Conservation (phyloP, 1,140 invertebrate species). For the Tachypleus tridentatus region DNA sequence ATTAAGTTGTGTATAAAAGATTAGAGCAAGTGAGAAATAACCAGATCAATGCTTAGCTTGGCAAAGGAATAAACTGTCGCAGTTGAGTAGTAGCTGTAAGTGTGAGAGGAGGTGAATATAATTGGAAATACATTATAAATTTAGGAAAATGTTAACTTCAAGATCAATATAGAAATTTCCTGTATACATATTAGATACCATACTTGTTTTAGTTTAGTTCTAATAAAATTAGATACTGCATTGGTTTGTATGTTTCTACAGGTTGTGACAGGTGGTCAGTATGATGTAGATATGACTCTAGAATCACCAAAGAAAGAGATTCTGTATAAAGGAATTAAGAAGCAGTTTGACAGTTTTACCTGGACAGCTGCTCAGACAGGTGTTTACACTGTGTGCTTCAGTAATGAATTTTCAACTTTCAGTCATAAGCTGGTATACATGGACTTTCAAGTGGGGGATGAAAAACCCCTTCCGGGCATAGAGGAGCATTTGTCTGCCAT, state of each 20-base stretch:
- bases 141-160: too few species aligned
- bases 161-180: too few species aligned
- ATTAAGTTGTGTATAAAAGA: too few species aligned
- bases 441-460: constrained; percentile 87
- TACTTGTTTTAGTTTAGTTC: too few species aligned
- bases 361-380: constrained; percentile 16
- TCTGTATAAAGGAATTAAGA: constrained; percentile 42
- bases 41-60: too few species aligned
- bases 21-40: too few species aligned
- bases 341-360: constrained; percentile 33
- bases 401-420: constrained; percentile 98
- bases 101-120: too few species aligned
- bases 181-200: too few species aligned
- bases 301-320: constrained; percentile 36
- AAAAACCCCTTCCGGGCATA: constrained; percentile 67
- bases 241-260: constrained; percentile 31
- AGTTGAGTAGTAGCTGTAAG: too few species aligned
- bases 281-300: constrained; percentile 43
- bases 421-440: constrained; percentile 97
- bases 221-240: too few species aligned
- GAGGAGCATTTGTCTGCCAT: constrained; percentile 81
- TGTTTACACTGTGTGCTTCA: constrained; percentile 66
- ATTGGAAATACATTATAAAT: too few species aligned
- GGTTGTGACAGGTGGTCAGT: constrained; percentile 96
- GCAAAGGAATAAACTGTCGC: too few species aligned